phyloP scores from a whole-genome alignment of 1,140 invertebrate species.

The Drosophila arizonae region DNA sequence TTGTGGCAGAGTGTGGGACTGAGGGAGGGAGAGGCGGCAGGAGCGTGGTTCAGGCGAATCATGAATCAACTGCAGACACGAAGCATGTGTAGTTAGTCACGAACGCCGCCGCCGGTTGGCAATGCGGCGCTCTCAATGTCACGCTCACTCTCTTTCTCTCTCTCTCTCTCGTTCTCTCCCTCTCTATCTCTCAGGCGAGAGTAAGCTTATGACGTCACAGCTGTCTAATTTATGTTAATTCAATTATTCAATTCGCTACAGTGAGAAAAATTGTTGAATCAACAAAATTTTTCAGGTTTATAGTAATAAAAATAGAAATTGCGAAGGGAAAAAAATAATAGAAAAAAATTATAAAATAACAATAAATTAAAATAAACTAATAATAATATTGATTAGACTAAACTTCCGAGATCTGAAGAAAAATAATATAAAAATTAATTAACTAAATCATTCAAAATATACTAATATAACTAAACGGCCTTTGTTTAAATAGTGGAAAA shows the following conservation, averaged over 20 bases:
- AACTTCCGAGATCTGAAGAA: too few relatives aligned
- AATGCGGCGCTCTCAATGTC: slow-evolving; percentile 18
- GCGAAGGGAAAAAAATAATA: neutral
- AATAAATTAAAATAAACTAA: too few relatives aligned
- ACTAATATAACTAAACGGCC: too few relatives aligned
- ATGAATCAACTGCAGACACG: slow-evolving; percentile 50
- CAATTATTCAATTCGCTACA: slow-evolving; percentile 19
- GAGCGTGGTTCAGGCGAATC: neutral
- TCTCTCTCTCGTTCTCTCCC: slow-evolving; percentile 1
- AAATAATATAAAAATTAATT: too few relatives aligned
- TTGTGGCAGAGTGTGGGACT: too few relatives aligned
- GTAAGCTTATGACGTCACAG: slow-evolving; percentile 24
- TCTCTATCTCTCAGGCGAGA: neutral
- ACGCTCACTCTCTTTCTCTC: neutral
- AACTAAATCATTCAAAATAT: too few relatives aligned
- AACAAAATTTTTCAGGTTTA: neutral
- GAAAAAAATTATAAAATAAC: too few relatives aligned
- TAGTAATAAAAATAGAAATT: neutral
- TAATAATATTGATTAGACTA: too few relatives aligned
- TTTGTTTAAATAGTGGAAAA: too few relatives aligned
- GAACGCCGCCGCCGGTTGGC: slow-evolving; percentile 48
- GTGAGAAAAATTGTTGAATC: neutral
- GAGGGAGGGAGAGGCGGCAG: slow-evolving; percentile 10
- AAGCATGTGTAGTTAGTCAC: slow-evolving; percentile 59
- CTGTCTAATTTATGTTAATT: slow-evolving; percentile 20